These are phyloP conservation scores for Sipha flava DNA, from an alignment of 1,140 invertebrate species.

Conservation along the genomic window DNA sequence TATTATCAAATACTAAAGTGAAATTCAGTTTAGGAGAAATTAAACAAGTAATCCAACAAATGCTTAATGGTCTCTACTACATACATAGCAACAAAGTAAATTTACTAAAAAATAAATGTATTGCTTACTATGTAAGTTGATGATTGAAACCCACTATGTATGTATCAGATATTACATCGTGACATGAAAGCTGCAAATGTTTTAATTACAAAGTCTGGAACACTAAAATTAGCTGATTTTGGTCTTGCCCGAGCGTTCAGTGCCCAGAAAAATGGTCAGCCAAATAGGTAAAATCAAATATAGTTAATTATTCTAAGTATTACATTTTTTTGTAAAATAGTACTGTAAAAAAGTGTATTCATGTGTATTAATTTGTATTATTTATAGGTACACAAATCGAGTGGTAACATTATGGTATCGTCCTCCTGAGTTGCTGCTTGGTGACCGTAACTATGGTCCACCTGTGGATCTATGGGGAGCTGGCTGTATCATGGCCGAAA, in stretches of 20 bases:
- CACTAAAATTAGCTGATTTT: constrained; percentile 87
- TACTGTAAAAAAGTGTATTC: background rate
- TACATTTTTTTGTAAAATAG: background rate
- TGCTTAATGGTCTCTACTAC: constrained; percentile 92
- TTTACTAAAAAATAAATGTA: background rate
- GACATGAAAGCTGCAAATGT: constrained; percentile 99
- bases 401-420: constrained; percentile 98
- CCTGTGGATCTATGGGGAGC: constrained; percentile 98
- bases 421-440: constrained; percentile 79
- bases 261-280: constrained; percentile 72
- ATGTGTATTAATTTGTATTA: constrained; percentile 18
- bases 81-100: constrained; percentile 89
- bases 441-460: constrained; percentile 91
- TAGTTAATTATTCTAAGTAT: too few relatives aligned
- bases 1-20: constrained; percentile 91
- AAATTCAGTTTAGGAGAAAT: constrained; percentile 96
- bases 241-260: constrained; percentile 86
- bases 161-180: constrained; percentile 67
- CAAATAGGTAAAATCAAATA: constrained; percentile 53
- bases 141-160: background rate
- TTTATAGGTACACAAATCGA: constrained; percentile 79
- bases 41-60: constrained; percentile 96
- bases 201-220: constrained; percentile 93
- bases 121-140: background rate
- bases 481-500: constrained; percentile 98